phyloP scores from a whole-genome alignment of 2,888 invertebrate species.

The Ernsta delagoae region DNA sequence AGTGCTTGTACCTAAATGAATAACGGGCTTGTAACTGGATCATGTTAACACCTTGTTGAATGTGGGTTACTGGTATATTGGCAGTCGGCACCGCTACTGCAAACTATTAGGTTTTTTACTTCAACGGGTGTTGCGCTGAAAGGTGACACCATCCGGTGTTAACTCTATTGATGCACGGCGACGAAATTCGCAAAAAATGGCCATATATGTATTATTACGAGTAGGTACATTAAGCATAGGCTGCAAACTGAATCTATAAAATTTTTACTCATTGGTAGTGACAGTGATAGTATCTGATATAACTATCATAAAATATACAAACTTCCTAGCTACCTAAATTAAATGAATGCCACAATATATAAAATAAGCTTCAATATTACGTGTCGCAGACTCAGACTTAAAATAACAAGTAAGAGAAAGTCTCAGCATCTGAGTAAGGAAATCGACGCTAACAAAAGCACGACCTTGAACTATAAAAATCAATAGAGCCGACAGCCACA shows the following conservation, averaged over 20 bases:
- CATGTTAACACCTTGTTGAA: constrained; percentile 81
- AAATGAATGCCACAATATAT: neutral
- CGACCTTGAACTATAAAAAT: constrained; percentile 78
- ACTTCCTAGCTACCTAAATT: neutral
- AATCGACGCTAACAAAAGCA: constrained; percentile 23
- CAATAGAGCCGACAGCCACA: constrained; percentile 69
- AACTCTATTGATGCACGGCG: constrained; percentile 35
- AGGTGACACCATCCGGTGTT: constrained; percentile 73
- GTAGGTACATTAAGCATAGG: no score
- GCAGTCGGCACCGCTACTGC: constrained; percentile 57
- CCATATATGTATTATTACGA: neutral
- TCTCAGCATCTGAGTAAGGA: neutral
- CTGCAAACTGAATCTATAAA: no score
- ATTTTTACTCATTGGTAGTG: neutral
- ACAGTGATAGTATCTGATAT: no score
- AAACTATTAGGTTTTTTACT: constrained; percentile 63
- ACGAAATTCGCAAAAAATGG: constrained; percentile 2
- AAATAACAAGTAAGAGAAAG: neutral
- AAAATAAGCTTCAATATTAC: neutral
- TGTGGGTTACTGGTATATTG: constrained; percentile 79
- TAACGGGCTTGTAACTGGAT: constrained; percentile 80
- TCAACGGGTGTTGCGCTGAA: constrained; percentile 64
- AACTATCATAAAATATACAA: no score
- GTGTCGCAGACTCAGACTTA: neutral
- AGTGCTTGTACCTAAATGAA: constrained; percentile 36